Evolutionary conservation across 2,888 invertebrate species (phyloP).

Genomic region (Embidobia sp.): DNA sequence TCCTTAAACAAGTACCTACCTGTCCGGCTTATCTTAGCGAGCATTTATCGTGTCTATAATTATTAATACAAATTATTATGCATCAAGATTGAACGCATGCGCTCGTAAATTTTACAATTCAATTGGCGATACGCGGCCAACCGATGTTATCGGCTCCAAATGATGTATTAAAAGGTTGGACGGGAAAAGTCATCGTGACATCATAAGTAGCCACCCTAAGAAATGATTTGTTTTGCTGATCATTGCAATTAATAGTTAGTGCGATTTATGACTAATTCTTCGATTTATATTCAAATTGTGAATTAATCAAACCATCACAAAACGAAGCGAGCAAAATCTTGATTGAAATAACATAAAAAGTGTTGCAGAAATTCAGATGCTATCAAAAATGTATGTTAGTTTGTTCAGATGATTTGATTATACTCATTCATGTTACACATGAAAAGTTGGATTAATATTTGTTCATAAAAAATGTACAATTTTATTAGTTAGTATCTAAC

Average conservation of each 20-base stretch:
- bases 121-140: slow-evolving; percentile 58
- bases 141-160: slow-evolving; percentile 56
- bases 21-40: slow-evolving; percentile 38
- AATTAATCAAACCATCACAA: too few species aligned
- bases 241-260: slow-evolving; percentile 13
- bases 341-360: too few species aligned
- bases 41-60: slow-evolving; percentile 62
- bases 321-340: too few species aligned
- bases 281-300: too few species aligned
- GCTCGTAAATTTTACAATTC: slow-evolving; percentile 61
- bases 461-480: too few species aligned
- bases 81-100: slow-evolving; percentile 65
- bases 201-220: slow-evolving; percentile 8
- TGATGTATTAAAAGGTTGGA: slow-evolving; percentile 36
- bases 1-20: slow-evolving; percentile 57
- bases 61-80: slow-evolving; percentile 72
- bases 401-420: too few species aligned
- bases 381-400: too few species aligned
- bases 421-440: too few species aligned
- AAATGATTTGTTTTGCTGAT: slow-evolving; percentile 6
- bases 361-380: too few species aligned
- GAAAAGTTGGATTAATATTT: too few species aligned
- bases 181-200: slow-evolving; percentile 53
- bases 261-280: too few species aligned
- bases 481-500: too few species aligned